Base-by-base conservation (phyloP, 2,888 invertebrate genomes). In the Abrostola triplasia region DNA sequence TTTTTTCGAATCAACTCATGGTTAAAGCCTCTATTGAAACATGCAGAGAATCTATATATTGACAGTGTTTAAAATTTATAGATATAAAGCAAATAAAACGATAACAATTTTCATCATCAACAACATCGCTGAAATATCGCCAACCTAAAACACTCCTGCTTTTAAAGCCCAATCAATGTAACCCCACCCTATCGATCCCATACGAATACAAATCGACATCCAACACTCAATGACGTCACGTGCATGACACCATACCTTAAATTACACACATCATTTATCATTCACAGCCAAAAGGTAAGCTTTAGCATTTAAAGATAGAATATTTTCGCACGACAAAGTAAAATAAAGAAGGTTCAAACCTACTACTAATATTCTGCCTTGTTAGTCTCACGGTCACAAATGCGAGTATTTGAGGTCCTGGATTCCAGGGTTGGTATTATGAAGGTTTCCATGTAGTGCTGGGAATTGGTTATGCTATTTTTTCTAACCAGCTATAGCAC, bases 291-390 rank as follows among this genome's bases (percentile, higher is more conserved):
- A 37, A 59, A 69, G 38, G 24, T 50, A 36, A 8, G 38, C 52
- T 10, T 55, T 38, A 68, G 47, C 36, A 55, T 41, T 56, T 59
- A 48, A n/a, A 59, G 55, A 48, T 56, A 48, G 54, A 57, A 54
- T 51, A 62, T 58, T 58, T 48, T 51, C 36, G 8, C 35, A n/a
- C 40, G 0, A 50, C 13, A 11, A 41, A 41, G 11, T n/a, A 12
- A 1, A 5, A 50, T 38, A 38, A 50, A 11, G 5, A 10, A 4
- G 0, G 1, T 24, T 13, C 44, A 66, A 24, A 40, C 55, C 24
- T 5, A 13, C 6, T n/a, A 36, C 12, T 50, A 7, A 0, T 6
- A 35, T 24, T 6, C 2, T 24, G 24, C 24, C 24, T 24, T 24
- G 24, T 24, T 24, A 24, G 24, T 24, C 24, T 24, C 1, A 24